These are phyloP conservation scores for Trichogramma dendrolimi DNA, from an alignment of 2,888 invertebrate genomes.

Conservation along the genomic window DNA sequence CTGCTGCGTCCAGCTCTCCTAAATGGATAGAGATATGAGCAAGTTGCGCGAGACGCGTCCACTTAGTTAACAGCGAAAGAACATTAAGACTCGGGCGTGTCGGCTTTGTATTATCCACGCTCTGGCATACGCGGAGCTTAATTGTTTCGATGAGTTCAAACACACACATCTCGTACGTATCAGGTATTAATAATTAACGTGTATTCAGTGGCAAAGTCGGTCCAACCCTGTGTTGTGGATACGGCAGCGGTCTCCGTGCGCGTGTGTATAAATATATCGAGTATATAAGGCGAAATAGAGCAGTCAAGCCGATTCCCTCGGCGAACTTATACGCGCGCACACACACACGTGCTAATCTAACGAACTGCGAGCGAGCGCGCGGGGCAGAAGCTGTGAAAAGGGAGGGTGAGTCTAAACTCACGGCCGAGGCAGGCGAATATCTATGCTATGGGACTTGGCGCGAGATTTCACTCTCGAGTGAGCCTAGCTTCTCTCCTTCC, in stretches of 20 bases:
- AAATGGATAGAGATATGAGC: too few relatives aligned
- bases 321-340: conserved; percentile 41
- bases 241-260: conserved; percentile 31
- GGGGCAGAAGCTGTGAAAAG: conserved; percentile 48
- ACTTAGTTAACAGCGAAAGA: conserved; percentile 29
- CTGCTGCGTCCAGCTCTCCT: too few relatives aligned
- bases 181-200: too few relatives aligned
- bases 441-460: too few relatives aligned
- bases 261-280: conserved; percentile 25
- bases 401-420: conserved; percentile 30
- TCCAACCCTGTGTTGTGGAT: background rate
- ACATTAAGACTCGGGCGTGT: conserved; percentile 15
- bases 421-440: too few relatives aligned
- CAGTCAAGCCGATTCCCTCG: conserved; percentile 31
- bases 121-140: too few relatives aligned
- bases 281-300: background rate
- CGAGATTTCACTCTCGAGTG: conserved; percentile 48
- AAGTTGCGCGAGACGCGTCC: conserved; percentile 26
- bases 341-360: conserved; percentile 36
- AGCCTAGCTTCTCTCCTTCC: conserved; percentile 32
- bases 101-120: too few relatives aligned
- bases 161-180: too few relatives aligned
- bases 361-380: background rate
- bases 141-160: too few relatives aligned
- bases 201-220: too few relatives aligned